Conservation (phyloP, 2,113 vertebrate species). For the Etheostoma cragini region DNA sequence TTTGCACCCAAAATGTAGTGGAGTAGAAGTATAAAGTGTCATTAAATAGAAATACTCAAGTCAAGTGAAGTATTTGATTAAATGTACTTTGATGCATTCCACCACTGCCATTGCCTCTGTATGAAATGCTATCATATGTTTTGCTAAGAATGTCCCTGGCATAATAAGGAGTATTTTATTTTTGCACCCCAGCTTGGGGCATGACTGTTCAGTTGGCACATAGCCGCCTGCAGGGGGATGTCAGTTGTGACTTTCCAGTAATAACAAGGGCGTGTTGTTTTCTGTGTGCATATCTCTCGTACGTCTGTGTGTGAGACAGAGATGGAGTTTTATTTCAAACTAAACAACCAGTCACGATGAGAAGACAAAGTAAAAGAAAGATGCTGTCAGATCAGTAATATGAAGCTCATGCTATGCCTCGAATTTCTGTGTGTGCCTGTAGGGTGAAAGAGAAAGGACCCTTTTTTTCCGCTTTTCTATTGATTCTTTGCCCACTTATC, state of each 20-base stretch:
- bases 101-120: neutral
- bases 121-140: slow-evolving; percentile 35
- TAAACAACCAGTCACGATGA: slow-evolving; percentile 50
- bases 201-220: slow-evolving; percentile 63
- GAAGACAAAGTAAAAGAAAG: slow-evolving; percentile 30
- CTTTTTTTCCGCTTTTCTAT: slow-evolving; percentile 40
- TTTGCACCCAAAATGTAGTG: neutral
- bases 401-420: slow-evolving; percentile 61
- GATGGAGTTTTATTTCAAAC: slow-evolving; percentile 66
- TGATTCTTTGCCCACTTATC: slow-evolving; percentile 63
- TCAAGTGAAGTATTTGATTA: neutral
- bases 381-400: slow-evolving; percentile 41
- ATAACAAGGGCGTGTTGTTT: slow-evolving; percentile 77
- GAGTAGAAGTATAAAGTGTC: neutral
- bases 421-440: slow-evolving; percentile 25
- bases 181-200: slow-evolving; percentile 50
- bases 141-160: slow-evolving; percentile 32
- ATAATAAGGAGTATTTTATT: slow-evolving; percentile 49
- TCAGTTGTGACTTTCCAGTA: slow-evolving; percentile 78
- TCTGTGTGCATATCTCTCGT: slow-evolving; percentile 61
- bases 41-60: neutral
- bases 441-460: slow-evolving; percentile 34
- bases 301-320: slow-evolving; percentile 39
- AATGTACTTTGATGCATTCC: neutral
- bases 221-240: slow-evolving; percentile 61